Evolutionary conservation across 2,888 invertebrate genomes (phyloP).

Genomic region (Synanthedon vespiformis): DNA sequence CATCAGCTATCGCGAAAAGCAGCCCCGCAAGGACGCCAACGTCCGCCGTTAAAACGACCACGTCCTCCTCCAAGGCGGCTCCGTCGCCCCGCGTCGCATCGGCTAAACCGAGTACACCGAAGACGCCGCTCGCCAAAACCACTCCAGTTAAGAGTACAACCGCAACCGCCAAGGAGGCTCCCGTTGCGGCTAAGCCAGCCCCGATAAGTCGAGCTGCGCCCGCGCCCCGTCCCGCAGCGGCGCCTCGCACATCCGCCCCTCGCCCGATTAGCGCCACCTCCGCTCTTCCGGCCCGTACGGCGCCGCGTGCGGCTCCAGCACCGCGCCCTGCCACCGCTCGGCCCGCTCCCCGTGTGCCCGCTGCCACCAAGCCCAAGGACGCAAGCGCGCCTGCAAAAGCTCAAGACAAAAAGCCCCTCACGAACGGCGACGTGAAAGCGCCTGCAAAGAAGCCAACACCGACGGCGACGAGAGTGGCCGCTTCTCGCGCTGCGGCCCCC

Average conservation of each 20-base stretch:
- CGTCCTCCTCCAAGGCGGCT: slow-evolving; percentile 8
- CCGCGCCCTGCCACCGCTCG: slow-evolving; percentile 4
- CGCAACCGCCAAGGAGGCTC: slow-evolving; percentile 12
- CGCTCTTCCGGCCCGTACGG: slow-evolving; percentile 10
- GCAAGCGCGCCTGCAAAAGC: slow-evolving; percentile 21
- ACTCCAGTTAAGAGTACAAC: slow-evolving; percentile 14
- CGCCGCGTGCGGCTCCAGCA: slow-evolving; percentile 8
- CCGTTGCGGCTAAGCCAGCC: slow-evolving; percentile 14
- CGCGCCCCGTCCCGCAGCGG: slow-evolving; percentile 23
- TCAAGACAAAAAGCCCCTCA: slow-evolving; percentile 61
- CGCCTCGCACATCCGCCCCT: slow-evolving; percentile 37
- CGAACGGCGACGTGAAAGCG: slow-evolving; percentile 69
- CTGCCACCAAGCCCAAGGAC: slow-evolving; percentile 22
- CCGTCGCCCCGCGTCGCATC: slow-evolving; percentile 15
- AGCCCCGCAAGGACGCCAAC: slow-evolving; percentile 15
- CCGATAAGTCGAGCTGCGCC: slow-evolving; percentile 11
- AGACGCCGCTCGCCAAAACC: slow-evolving; percentile 12
- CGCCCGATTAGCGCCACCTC: slow-evolving; percentile 7
- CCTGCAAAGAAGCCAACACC: slow-evolving; percentile 16
- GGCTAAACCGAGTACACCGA: slow-evolving; percentile 14
- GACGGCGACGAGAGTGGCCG: slow-evolving; percentile 17
- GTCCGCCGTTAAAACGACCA: slow-evolving; percentile 7
- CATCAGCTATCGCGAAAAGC: slow-evolving; percentile 10
- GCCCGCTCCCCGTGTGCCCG: slow-evolving; percentile 12
- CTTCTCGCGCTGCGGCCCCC: slow-evolving; percentile 12